These are phyloP conservation scores for Hypanus sabinus DNA, from an alignment of 2,113 vertebrate genomes.

Conservation along the genomic window DNA sequence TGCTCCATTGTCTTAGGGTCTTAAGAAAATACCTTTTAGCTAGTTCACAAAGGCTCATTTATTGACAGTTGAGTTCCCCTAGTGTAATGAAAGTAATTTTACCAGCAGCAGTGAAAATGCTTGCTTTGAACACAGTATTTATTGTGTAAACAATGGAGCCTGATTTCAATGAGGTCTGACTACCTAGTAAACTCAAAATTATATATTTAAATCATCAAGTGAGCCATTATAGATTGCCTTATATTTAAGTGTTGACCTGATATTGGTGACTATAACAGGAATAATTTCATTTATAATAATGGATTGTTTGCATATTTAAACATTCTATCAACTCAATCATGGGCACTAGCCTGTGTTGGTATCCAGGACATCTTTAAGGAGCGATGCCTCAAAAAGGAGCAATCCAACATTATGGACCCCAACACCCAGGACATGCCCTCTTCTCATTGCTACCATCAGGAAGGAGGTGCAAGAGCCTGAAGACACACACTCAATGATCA, in stretches of 20 bases:
- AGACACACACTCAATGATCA: no score
- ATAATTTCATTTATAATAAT: slow-evolving; percentile 27
- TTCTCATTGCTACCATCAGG: no score
- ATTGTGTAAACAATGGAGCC: slow-evolving; percentile 10
- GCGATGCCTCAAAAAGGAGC: no score
- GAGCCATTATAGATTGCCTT: not conserved
- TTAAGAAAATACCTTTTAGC: not conserved
- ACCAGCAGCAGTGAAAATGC: not conserved
- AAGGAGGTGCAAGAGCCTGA: no score
- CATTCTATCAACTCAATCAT: not conserved
- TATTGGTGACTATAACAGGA: not conserved
- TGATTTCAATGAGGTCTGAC: slow-evolving; percentile 13
- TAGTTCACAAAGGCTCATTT: not conserved
- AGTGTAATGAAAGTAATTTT: not conserved
- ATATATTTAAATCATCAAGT: not conserved
- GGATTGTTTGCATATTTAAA: slow-evolving; percentile 19
- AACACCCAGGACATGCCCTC: no score
- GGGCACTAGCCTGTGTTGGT: no score
- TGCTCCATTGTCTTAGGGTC: no score
- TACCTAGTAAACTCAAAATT: not conserved
- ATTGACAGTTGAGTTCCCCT: not conserved
- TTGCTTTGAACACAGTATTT: not conserved
- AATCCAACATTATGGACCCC: no score
- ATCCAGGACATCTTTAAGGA: no score
- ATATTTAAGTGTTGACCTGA: slow-evolving; percentile 30